These are phyloP conservation scores for Argynnis bischoffii DNA, from an alignment of 2,888 invertebrate species.

Conservation along the genomic window DNA sequence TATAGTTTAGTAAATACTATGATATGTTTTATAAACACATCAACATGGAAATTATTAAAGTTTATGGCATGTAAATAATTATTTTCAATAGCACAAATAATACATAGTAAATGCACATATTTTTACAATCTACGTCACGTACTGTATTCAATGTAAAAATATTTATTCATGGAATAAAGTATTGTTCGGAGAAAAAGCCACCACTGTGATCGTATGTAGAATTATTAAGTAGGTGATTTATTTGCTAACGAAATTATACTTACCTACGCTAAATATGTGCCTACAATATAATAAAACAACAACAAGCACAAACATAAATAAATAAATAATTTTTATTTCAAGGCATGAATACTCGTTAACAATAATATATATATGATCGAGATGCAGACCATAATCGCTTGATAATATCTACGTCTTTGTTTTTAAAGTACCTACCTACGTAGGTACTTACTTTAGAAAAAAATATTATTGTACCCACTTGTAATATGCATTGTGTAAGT, in stretches of 20 bases:
- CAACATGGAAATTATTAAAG: neutral
- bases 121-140: conserved; percentile 2
- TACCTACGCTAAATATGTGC: neutral
- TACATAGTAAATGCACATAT: no score
- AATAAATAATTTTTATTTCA: no score
- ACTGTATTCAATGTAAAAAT: conserved; percentile 8
- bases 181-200: conserved; percentile 12
- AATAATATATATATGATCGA: no score
- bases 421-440: no score
- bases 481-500: no score
- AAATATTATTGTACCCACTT: no score
- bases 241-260: neutral
- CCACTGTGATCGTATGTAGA: conserved; percentile 8
- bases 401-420: no score
- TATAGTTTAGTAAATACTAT: neutral
- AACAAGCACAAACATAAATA: neutral
- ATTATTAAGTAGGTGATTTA: conserved; percentile 10
- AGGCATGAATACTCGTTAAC: no score
- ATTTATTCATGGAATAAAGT: conserved; percentile 11
- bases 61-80: no score
- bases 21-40: neutral
- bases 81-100: no score
- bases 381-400: no score
- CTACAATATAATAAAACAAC: neutral
- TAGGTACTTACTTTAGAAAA: no score